phyloP scores from a whole-genome alignment of 2,797 vertebrate species.

The Siniperca undulata region DNA sequence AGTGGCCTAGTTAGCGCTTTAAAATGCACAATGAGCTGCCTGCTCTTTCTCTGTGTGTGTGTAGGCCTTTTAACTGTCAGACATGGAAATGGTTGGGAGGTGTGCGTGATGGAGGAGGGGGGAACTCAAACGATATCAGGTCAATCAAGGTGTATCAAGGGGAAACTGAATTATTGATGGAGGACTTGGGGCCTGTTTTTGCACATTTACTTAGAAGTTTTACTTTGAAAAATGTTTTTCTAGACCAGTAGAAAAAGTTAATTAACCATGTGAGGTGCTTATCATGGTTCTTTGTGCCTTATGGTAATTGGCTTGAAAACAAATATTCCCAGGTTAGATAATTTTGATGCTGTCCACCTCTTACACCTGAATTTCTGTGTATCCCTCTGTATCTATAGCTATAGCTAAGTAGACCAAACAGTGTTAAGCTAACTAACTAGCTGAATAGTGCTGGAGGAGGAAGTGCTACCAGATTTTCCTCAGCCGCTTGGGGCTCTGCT shows the following conservation, averaged over 20 bases:
- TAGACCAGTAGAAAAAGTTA: background rate
- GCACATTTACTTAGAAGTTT: conserved; percentile 12
- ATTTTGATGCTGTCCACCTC: background rate
- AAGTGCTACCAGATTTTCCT: conserved; percentile 23
- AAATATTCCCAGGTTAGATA: conserved; percentile 15
- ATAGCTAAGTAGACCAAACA: conserved; percentile 9
- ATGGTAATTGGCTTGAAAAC: conserved; percentile 8
- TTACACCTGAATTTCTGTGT: background rate
- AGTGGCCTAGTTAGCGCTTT: conserved; percentile 87
- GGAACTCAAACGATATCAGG: conserved; percentile 36
- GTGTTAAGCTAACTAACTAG: conserved; percentile 25
- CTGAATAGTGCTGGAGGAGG: conserved; percentile 23
- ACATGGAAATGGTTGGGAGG: conserved; percentile 65
- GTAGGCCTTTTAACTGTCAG: conserved; percentile 84
- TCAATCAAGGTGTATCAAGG: conserved; percentile 61
- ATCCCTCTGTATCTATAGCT: conserved; percentile 4
- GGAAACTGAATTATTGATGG: conserved; percentile 23
- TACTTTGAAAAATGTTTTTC: conserved; percentile 21
- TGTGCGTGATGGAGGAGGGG: conserved; percentile 31
- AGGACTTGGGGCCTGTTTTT: conserved; percentile 18
- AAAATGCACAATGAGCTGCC: conserved; percentile 84
- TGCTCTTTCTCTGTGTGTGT: conserved; percentile 79
- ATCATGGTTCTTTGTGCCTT: background rate
- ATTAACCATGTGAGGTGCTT: background rate
- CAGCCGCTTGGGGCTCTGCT: conserved; percentile 38